Evolutionary conservation across 1,140 invertebrate genomes (phyloP), one percentile per base, ranked within the genome.

Genomic region (Pseudomyrmex concolor): DNA sequence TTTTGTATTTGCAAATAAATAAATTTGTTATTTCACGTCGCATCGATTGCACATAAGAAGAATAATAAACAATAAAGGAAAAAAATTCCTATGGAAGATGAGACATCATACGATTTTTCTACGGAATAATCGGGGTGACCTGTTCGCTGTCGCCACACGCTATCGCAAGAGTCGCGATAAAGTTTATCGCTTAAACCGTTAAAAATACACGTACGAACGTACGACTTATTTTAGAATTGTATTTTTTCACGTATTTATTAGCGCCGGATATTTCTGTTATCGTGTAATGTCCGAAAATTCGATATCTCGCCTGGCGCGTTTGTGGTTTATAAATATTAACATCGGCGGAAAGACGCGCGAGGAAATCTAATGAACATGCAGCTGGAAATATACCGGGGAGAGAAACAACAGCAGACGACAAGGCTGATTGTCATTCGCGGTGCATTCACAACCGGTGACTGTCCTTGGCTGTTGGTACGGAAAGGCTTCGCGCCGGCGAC

Each of bases 351-450:
- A 71, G 68, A 68, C 57, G 63, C 71, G 63, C 64, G 22, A 7
- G 22, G 83, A 51, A 76, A 84, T 71, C 55, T 57, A 76, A 88
- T 76, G 86, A 77, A 71, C 59, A 17, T 5, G 1, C n/a, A 15
- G 66, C 5, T 34, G 34, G 34, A 34, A 34, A 34, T 34, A 70
- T 76, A 60, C 15, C 9, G 45, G 45, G 1, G 64, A 25, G 22
- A 67, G 50, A 59, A 57, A 83, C 77, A 83, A 78, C 60, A 60
- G 76, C 34, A 34, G 34, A 50, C 66, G 70, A 62, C 72, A 34
- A 34, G 17, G n/a, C 62, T 72, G 72, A 86, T 89, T 88, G 68
- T 86, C 84, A 89, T 89, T 89, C 87, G 72, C 59, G 78, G 22
- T 60, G 84, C 84, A 74, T 71, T 48, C 34, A 22, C 68, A 59